Conservation (phyloP, 2,797 vertebrate genomes). For the Typhlichthys subterraneus region DNA sequence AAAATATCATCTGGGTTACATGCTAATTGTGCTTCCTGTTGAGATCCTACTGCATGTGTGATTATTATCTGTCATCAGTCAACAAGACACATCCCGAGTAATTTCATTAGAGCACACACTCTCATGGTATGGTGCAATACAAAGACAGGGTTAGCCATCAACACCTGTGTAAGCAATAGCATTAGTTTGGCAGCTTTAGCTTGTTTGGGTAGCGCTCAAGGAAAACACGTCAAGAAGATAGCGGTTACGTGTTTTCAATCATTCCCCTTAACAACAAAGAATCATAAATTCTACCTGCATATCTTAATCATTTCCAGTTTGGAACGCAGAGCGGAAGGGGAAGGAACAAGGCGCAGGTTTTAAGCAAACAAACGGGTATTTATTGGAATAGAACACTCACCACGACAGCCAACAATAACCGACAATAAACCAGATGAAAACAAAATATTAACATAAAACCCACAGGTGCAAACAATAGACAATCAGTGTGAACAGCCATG, state of each 20-base stretch:
- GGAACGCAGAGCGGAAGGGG: too few species aligned
- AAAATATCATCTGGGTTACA: conserved; percentile 22
- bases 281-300: too few species aligned
- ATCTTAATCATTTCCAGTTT: too few species aligned
- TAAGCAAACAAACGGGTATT: too few species aligned
- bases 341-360: too few species aligned
- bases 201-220: background rate
- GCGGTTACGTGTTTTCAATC: background rate
- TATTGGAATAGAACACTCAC: too few species aligned
- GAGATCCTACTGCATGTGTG: conserved; percentile 54
- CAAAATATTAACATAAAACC: too few species aligned
- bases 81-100: conserved; percentile 66
- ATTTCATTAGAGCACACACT: conserved; percentile 74
- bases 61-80: conserved; percentile 73
- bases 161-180: background rate
- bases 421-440: too few species aligned
- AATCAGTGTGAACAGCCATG: too few species aligned
- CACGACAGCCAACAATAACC: too few species aligned
- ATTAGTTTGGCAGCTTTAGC: background rate
- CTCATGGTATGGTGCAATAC: conserved; percentile 59
- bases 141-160: conserved; percentile 43
- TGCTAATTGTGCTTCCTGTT: conserved; percentile 58
- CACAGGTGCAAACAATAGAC: too few species aligned
- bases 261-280: too few species aligned
- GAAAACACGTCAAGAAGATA: background rate